A percentile compares a stretch with the other conserved stretches of the same genome.
Conservation (phyloP, 2,797 vertebrate genomes). For the Limnodromus scolopaceus region DNA sequence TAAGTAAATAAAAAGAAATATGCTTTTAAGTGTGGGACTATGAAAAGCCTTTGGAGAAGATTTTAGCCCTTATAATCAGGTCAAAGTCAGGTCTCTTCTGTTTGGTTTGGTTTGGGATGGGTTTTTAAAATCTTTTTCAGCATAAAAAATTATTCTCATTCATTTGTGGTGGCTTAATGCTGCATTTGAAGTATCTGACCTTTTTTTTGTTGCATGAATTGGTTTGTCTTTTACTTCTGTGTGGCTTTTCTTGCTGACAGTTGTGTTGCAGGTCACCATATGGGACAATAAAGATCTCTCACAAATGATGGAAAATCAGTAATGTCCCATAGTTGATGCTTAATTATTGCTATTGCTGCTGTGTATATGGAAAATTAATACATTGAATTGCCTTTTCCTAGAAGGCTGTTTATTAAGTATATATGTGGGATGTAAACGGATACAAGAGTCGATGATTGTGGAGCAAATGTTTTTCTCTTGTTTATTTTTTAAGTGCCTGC, state of each 20-base stretch:
- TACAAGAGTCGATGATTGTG: neutral
- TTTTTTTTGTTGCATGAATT: neutral
- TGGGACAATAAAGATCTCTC: neutral
- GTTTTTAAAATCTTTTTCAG: neutral
- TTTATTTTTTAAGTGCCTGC: neutral
- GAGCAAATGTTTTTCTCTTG: neutral
- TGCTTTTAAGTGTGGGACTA: neutral
- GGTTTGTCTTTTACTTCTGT: neutral
- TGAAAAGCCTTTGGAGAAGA: neutral
- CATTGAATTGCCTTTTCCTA: neutral
- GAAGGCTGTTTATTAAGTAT: neutral
- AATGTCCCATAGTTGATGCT: neutral
- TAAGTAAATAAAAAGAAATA: neutral
- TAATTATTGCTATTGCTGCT: neutral
- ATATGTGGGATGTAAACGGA: fast-evolving
- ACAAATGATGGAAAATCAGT: neutral
- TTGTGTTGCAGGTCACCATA: neutral
- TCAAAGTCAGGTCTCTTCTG: neutral
- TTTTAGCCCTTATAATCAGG: neutral
- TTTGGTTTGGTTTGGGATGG: neutral
- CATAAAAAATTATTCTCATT: neutral
- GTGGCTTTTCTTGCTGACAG: neutral
- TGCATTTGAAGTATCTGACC: neutral
- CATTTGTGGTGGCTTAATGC: neutral
- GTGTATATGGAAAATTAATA: neutral